A percentile compares a stretch with the other conserved stretches of the same genome.
Evolutionary conservation across 2,797 vertebrate genomes (phyloP).

Genomic region (Artibeus lituratus): DNA sequence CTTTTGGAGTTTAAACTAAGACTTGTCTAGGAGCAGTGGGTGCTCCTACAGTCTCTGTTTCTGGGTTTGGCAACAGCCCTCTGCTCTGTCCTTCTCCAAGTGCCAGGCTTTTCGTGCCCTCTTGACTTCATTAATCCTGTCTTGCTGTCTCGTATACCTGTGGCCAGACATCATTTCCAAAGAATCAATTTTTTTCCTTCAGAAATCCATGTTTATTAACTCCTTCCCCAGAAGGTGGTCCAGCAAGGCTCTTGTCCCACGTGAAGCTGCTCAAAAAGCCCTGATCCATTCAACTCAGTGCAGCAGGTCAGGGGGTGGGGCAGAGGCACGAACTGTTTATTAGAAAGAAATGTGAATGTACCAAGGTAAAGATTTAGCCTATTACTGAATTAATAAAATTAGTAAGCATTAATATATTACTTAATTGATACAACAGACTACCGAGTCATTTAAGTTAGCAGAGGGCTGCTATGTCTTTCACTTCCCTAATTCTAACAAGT

Average conservation of each 20-base stretch:
- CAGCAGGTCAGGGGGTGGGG: background rate
- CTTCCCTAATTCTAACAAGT: background rate
- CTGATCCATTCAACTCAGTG: background rate
- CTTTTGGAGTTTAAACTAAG: background rate
- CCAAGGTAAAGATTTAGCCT: background rate
- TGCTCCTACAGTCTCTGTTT: background rate
- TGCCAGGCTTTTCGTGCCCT: background rate
- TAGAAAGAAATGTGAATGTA: background rate
- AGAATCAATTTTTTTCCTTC: background rate
- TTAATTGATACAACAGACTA: background rate
- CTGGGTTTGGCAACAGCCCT: background rate
- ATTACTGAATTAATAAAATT: background rate
- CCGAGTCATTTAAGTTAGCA: background rate
- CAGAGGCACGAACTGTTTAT: background rate
- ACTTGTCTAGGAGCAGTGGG: background rate
- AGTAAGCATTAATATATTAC: background rate
- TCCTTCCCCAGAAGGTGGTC: background rate
- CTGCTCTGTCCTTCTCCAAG: background rate
- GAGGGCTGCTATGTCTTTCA: background rate
- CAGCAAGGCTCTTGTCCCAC: background rate
- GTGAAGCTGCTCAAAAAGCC: rapidly evolving
- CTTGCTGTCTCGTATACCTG: background rate
- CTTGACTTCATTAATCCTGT: background rate
- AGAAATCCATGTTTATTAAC: background rate
- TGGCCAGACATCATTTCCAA: background rate